phyloP scores from a whole-genome alignment of 2,888 invertebrate genomes.

The Eubasilissa splendida region DNA sequence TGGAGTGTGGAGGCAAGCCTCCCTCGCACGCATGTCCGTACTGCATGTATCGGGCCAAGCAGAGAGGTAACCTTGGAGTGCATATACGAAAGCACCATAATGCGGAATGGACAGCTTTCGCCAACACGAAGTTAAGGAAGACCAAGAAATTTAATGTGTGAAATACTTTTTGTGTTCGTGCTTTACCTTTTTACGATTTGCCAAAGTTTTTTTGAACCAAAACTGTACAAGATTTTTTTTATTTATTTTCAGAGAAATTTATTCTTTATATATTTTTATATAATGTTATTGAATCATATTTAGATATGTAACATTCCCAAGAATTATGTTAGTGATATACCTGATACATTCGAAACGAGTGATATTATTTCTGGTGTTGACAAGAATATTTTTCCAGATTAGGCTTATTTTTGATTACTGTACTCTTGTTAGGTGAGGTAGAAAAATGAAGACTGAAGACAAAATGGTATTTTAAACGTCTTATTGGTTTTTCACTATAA shows the following conservation, averaged over 20 bases:
- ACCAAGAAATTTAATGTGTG: constrained; percentile 64
- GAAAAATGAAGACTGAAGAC: constrained; percentile 49
- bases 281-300: constrained; percentile 48
- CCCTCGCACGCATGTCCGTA: constrained; percentile 87
- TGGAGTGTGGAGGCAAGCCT: constrained; percentile 88
- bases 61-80: constrained; percentile 86
- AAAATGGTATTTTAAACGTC: constrained; percentile 46
- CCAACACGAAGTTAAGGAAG: constrained; percentile 69
- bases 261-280: constrained; percentile 57
- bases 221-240: constrained; percentile 68
- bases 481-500: constrained; percentile 23
- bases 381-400: constrained; percentile 29
- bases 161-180: constrained; percentile 34
- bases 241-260: constrained; percentile 62
- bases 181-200: constrained; percentile 60
- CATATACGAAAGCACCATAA: constrained; percentile 86
- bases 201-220: constrained; percentile 73
- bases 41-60: constrained; percentile 85
- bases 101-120: constrained; percentile 71
- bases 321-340: constrained; percentile 33
- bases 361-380: constrained; percentile 47
- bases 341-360: constrained; percentile 43
- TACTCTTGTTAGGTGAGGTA: constrained; percentile 47
- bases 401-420: constrained; percentile 38
- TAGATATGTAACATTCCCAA: constrained; percentile 52